Evolutionary conservation across 2,113 vertebrate genomes (phyloP), one percentile per base, ranked within the genome.

Genomic region (Saguinus imperator): DNA sequence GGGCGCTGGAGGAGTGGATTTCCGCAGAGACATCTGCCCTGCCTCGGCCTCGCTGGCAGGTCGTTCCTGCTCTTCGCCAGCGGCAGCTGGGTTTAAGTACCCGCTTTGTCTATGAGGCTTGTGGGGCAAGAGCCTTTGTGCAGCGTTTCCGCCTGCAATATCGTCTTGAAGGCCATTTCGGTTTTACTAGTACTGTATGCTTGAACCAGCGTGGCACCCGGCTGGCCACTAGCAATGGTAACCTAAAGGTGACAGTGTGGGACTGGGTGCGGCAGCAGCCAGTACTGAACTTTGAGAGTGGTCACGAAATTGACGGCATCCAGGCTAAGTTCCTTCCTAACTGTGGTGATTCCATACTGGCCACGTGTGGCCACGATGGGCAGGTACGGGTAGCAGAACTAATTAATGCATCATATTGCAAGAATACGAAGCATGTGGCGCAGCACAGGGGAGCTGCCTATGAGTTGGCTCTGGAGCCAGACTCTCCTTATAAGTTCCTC

Each of bases 321-420:
- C 99, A 99, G 98, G 99, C 99, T 11, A 99, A 99, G 96, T 99
- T 99, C 98, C 99, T 99, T 68, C 99, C 99, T 87, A 99, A 99
- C 98, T 99, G 99, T 0, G 99, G 99, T 0, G 99, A 99, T 98
- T 99, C 99, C 43, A 99, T 98, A 0, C 88, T 99, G 97, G 99
- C 61, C 84, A 99, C 98, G 98, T 99, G 99, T 18, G 99, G 99
- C 35, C 98, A 99, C 1, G 99, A 99, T 0, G 99, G 99, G 45
- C 99, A 99, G 96, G 99, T 99, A 82, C 93, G 99, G 0, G 98
- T 99, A 61, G 99, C 99, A 0, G 99, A 99, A 95, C 99, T 99
- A 0, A 99, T 99, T 0, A 99, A 99, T 97, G 98, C 98, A 0
- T 99, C 99, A 80, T 98, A 98, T 96, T 99, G 98, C 98, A 99